These are phyloP conservation scores for Drosophila anceps DNA, from an alignment of 2,888 invertebrate genomes.

Conservation along the genomic window DNA sequence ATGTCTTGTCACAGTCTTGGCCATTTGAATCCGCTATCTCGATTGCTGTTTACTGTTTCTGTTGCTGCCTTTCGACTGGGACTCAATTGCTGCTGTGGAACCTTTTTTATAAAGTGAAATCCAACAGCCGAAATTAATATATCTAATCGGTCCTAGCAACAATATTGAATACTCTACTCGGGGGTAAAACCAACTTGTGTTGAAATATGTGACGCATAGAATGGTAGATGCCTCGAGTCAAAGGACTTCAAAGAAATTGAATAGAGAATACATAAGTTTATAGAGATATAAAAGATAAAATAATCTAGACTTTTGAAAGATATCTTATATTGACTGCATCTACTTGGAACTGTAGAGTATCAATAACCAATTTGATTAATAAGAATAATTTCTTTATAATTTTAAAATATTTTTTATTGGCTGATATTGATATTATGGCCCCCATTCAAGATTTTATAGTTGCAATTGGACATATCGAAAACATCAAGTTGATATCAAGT, in stretches of 20 bases:
- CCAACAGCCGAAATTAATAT: slow-evolving; percentile 11
- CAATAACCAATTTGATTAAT: neutral
- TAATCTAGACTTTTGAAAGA: neutral
- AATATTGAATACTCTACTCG: neutral
- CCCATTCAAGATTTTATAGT: neutral
- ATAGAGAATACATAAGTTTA: neutral
- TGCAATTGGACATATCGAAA: slow-evolving; percentile 1
- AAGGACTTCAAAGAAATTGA: neutral
- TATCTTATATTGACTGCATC: neutral
- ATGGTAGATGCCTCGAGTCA: neutral
- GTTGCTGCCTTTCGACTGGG: slow-evolving; percentile 29
- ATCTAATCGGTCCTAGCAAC: slow-evolving; percentile 43
- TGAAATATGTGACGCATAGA: neutral
- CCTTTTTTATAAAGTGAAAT: slow-evolving; percentile 33
- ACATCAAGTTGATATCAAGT: slow-evolving; percentile 9
- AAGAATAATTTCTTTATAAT: neutral
- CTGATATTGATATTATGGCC: neutral
- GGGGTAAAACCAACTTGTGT: neutral
- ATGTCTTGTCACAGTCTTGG: neutral
- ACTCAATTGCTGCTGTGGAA: slow-evolving; percentile 7
- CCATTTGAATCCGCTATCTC: slow-evolving; percentile 5
- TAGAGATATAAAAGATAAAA: neutral
- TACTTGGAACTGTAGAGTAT: neutral
- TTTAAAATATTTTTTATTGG: slow-evolving; percentile 2
- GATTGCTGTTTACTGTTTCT: neutral